These are phyloP conservation scores for Apeltes quadracus DNA, from an alignment of 2,113 vertebrate genomes.

Conservation along the genomic window DNA sequence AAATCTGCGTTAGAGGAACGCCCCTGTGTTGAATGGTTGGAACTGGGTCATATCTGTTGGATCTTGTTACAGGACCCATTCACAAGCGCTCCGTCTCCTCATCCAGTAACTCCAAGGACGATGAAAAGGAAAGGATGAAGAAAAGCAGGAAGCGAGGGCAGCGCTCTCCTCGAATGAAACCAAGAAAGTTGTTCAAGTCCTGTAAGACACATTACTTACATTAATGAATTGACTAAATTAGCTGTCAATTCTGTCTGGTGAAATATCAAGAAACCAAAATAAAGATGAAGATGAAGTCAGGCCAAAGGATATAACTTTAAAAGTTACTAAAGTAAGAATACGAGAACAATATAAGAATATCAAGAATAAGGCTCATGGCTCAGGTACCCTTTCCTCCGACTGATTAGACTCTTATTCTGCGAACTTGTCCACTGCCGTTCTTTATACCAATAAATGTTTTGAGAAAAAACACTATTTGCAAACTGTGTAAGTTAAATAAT, in stretches of 20 bases:
- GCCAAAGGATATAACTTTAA: too few relatives aligned
- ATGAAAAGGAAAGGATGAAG: constrained; percentile 55
- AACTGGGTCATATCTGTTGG: not conserved
- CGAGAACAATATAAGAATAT: not conserved
- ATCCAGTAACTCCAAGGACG: constrained; percentile 59
- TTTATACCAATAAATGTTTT: too few relatives aligned
- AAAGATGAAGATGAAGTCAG: too few relatives aligned
- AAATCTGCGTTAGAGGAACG: not conserved
- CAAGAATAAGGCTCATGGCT: constrained; percentile 30
- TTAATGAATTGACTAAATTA: not conserved
- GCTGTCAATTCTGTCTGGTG: not conserved
- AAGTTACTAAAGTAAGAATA: constrained; percentile 12
- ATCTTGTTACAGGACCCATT: constrained; percentile 54
- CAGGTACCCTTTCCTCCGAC: constrained; percentile 20
- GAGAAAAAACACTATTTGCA: not conserved
- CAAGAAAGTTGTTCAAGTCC: constrained; percentile 77
- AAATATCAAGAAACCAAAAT: too few relatives aligned
- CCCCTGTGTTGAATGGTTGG: not conserved
- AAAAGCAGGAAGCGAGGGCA: constrained; percentile 57
- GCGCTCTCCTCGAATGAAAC: constrained; percentile 69
- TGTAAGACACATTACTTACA: constrained; percentile 45
- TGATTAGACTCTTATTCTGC: not conserved
- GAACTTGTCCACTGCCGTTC: too few relatives aligned
- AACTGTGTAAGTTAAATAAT: not conserved
- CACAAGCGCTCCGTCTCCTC: constrained; percentile 52